Conservation (phyloP, 1,140 invertebrate species). For the Ceratosolen solmsi region DNA sequence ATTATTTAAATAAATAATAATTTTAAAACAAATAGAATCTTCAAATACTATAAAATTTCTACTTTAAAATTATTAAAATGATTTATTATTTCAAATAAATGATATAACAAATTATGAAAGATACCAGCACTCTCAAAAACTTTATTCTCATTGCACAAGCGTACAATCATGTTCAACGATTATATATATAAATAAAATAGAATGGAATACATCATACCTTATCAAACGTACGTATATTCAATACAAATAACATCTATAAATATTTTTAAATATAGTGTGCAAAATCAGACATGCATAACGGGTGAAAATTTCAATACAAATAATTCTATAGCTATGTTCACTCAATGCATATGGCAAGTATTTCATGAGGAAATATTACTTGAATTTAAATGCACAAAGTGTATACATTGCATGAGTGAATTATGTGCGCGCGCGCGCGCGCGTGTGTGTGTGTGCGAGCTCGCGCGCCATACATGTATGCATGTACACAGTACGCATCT, state of each 20-base stretch:
- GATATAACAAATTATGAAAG: background rate
- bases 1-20: no score
- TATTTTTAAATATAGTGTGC: background rate
- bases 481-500: background rate
- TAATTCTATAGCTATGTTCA: background rate
- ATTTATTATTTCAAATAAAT: background rate
- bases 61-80: background rate
- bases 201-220: conserved; percentile 3
- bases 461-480: background rate
- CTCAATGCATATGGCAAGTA: background rate
- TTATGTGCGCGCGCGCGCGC: background rate
- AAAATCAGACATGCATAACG: background rate
- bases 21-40: background rate
- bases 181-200: conserved; percentile 16
- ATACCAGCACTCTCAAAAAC: conserved; percentile 9
- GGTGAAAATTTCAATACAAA: background rate
- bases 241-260: background rate
- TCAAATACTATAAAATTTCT: no score
- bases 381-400: conserved; percentile 17
- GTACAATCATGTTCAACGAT: conserved; percentile 20
- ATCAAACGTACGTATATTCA: conserved; percentile 16
- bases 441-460: background rate
- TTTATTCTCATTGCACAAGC: conserved; percentile 3
- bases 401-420: background rate
- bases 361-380: background rate